Evolutionary conservation across 2,113 vertebrate genomes (phyloP).

Genomic region (Centropus unirufus): DNA sequence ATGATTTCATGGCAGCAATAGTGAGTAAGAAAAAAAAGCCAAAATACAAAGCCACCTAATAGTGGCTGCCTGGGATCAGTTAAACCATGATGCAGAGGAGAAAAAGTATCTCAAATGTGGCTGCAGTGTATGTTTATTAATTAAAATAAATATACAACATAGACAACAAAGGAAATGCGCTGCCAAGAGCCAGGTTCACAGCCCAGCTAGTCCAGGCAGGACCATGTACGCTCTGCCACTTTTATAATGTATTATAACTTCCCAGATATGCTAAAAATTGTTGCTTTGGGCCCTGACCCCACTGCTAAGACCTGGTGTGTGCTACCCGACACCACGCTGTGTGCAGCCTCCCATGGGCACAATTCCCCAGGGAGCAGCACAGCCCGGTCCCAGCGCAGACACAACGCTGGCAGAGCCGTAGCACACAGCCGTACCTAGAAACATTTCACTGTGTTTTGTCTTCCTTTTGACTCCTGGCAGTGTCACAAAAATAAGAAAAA

Average conservation of each 20-base stretch:
- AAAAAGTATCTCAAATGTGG: not conserved
- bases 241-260: not conserved
- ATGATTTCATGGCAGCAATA: conserved; percentile 6
- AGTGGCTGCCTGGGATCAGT: not conserved
- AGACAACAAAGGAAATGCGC: not conserved
- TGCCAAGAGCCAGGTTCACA: not conserved
- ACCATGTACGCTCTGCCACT: not conserved
- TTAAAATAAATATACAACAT: not conserved
- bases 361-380: not conserved
- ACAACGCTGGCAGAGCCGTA: rapidly evolving
- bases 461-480: not conserved
- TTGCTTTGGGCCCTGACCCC: not conserved
- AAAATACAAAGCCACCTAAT: conserved; percentile 25
- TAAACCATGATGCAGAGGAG: not conserved
- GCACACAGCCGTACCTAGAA: not conserved
- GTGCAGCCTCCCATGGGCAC: rapidly evolving
- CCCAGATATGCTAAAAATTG: not conserved
- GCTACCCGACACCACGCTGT: rapidly evolving
- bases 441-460: not conserved
- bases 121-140: not conserved
- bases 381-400: not conserved
- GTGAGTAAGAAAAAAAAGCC: not conserved
- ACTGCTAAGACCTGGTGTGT: rapidly evolving
- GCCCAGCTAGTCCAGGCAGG: not conserved
- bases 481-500: not conserved